Percentiles rank a stretch among this genome's conserved stretches.
These are phyloP conservation scores for Myotis daubentonii DNA, from an alignment of 2,797 vertebrate species.

Conservation along the genomic window DNA sequence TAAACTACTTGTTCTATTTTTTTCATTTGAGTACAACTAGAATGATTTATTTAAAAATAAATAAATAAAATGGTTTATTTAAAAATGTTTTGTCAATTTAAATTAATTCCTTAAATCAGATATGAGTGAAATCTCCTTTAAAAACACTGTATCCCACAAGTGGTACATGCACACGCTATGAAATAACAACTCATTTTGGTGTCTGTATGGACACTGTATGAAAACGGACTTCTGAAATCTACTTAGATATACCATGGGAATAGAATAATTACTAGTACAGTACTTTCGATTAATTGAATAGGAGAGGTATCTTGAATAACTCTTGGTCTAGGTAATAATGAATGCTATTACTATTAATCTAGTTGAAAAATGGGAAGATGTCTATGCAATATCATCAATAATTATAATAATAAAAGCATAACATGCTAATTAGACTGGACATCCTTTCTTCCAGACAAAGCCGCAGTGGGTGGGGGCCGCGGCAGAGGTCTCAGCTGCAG, in stretches of 20 bases:
- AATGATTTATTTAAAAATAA: slow-evolving; percentile 30
- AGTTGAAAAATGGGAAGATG: neutral
- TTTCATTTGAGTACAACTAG: slow-evolving; percentile 27
- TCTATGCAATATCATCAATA: neutral
- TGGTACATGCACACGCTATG: neutral
- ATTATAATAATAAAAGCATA: too few species aligned
- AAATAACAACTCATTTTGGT: neutral
- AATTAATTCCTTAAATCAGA: slow-evolving; percentile 7
- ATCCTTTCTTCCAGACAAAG: too few species aligned
- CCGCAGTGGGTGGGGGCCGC: fast-evolving
- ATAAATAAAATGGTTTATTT: neutral
- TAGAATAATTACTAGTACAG: neutral
- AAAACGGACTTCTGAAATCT: neutral
- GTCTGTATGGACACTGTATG: neutral
- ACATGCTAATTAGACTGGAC: too few species aligned
- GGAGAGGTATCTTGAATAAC: neutral
- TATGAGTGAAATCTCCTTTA: neutral
- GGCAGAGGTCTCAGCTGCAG: too few species aligned
- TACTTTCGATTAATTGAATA: neutral
- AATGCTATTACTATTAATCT: neutral
- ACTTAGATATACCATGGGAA: neutral
- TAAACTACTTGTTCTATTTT: neutral
- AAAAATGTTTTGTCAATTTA: slow-evolving; percentile 36
- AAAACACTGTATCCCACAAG: neutral
- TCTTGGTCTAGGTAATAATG: neutral